Conservation (phyloP, 1,140 invertebrate genomes). For the Euwallacea similis region DNA sequence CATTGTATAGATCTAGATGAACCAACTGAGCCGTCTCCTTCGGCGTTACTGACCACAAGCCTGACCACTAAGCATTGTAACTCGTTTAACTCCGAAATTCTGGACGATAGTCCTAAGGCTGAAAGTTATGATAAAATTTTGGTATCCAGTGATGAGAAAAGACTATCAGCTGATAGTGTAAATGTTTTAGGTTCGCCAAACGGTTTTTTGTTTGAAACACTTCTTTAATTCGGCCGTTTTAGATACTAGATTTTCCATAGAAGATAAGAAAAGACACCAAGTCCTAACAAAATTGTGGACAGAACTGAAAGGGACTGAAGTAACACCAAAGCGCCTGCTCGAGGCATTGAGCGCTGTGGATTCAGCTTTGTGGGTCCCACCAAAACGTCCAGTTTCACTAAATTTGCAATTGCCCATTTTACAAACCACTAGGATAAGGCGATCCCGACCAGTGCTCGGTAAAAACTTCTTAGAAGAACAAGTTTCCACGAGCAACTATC, state of each 20-base stretch:
- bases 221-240: slow-evolving; percentile 1
- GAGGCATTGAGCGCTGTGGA: slow-evolving; percentile 63
- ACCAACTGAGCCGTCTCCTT: slow-evolving; percentile 39
- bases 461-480: slow-evolving; percentile 4
- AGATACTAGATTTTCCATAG: slow-evolving; percentile 57
- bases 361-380: slow-evolving; percentile 64
- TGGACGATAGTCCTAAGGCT: slow-evolving; percentile 39
- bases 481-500: no score
- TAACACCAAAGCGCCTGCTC: slow-evolving; percentile 60
- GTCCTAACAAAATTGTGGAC: slow-evolving; percentile 63
- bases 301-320: slow-evolving; percentile 62
- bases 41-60: slow-evolving; percentile 14
- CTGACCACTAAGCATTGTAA: slow-evolving; percentile 48
- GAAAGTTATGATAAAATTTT: slow-evolving; percentile 44
- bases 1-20: no score
- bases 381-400: slow-evolving; percentile 65
- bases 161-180: slow-evolving; percentile 48
- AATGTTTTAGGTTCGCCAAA: slow-evolving; percentile 42
- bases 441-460: slow-evolving; percentile 48
- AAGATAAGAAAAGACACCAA: slow-evolving; percentile 63
- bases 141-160: slow-evolving; percentile 45
- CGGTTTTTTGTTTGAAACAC: background rate
- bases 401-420: slow-evolving; percentile 64
- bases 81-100: slow-evolving; percentile 52
- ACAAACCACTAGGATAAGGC: slow-evolving; percentile 55